phyloP scores from a whole-genome alignment of 2,797 vertebrate genomes.

The Chiroxiphia lanceolata region DNA sequence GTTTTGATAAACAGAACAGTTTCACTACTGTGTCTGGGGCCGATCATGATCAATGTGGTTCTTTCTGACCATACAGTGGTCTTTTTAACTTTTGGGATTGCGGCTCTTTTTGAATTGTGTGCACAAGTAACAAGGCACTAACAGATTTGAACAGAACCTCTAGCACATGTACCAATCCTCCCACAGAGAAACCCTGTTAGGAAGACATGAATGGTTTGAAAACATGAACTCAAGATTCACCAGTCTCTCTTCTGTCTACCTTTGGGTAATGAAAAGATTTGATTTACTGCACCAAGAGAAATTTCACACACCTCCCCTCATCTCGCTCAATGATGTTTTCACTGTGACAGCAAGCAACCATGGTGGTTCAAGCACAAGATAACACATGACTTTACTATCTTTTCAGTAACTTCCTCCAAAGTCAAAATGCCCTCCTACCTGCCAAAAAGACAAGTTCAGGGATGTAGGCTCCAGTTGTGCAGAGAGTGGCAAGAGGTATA shows the following conservation, averaged over 20 bases:
- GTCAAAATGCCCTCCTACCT: neutral
- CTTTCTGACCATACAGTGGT: neutral
- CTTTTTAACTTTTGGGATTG: neutral
- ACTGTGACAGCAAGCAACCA: neutral
- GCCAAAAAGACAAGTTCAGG: neutral
- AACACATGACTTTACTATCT: neutral
- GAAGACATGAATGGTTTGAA: neutral
- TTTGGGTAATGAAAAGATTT: constrained; percentile 20
- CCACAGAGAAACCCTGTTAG: neutral
- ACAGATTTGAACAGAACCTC: neutral
- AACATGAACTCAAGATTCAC: neutral
- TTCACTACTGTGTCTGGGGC: neutral
- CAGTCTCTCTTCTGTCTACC: neutral
- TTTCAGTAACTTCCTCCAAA: constrained; percentile 2
- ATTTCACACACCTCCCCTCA: neutral
- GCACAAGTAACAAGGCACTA: neutral
- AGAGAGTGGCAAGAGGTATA: neutral
- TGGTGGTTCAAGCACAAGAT: neutral
- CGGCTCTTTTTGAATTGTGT: neutral
- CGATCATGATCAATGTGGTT: neutral
- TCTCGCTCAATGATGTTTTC: neutral
- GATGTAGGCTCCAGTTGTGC: neutral
- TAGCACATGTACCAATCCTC: neutral
- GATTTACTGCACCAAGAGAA: constrained; percentile 13
- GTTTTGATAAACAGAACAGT: neutral